These are phyloP conservation scores for Diarsia brunnea DNA, from an alignment of 2,888 invertebrate species.

Conservation along the genomic window DNA sequence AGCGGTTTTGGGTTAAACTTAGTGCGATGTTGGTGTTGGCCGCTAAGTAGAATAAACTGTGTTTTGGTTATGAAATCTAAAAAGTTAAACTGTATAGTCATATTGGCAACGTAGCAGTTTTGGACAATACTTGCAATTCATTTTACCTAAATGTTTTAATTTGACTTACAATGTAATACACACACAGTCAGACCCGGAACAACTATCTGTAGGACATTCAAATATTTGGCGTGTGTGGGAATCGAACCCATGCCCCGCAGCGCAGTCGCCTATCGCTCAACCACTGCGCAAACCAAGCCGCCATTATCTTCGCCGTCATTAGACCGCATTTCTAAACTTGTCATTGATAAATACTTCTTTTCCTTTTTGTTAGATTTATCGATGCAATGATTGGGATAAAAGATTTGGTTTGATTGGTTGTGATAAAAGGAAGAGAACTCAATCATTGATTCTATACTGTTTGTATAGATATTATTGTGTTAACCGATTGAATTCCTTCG, in stretches of 20 bases:
- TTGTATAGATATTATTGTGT: background rate
- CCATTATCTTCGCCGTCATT: no score
- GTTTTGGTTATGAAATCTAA: background rate
- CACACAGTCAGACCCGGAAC: no score
- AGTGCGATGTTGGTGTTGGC: background rate
- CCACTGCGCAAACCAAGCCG: no score
- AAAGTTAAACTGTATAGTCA: no score
- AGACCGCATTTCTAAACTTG: background rate
- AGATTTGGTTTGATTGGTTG: background rate
- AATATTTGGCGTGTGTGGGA: no score
- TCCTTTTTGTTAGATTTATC: background rate
- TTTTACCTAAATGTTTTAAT: no score
- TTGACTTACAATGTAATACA: no score
- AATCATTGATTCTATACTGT: background rate
- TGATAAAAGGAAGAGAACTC: background rate
- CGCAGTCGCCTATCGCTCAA: no score
- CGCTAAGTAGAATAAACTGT: background rate
- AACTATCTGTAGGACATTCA: no score
- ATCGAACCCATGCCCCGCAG: no score
- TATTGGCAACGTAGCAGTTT: background rate
- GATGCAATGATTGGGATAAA: background rate
- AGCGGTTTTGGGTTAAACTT: constrained; percentile 17
- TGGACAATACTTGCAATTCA: background rate
- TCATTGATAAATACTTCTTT: background rate
- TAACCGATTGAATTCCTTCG: background rate